Base-by-base conservation (phyloP, 2,113 vertebrate genomes). In the Elephas maximus region DNA sequence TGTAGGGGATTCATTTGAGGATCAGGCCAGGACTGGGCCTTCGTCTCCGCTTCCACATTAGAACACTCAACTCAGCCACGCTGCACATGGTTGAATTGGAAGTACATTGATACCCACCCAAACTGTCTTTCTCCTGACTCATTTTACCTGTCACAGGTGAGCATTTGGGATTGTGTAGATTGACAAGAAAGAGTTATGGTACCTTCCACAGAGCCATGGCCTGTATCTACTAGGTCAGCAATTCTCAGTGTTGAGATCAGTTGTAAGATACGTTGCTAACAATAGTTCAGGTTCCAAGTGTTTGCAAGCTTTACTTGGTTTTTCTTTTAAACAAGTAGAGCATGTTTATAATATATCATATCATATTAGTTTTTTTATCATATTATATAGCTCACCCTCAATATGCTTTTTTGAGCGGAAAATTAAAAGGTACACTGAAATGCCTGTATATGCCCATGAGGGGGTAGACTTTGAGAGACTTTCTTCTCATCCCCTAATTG, bases 201-300 rank as follows among this genome's bases (percentile, higher is more conserved):
- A 91, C 9, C 2, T 74, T 80, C 84, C 41, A 8, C 8, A 21
- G 63, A 30, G 23, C 8, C 12, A 2, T 93, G 79, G 21, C 77
- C 57, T 86, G 0, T 5, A 33, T 33, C 65, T 28, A 33, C 0
- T 44, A 69, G 44, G 17, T 57, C 82, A 89, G 20, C 53, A 12
- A 44, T 91, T 71, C 94, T 94, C 63, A 37, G 57, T 30, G 94
- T 90, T 8, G 1, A 6, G 45, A 28, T 84, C 71, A 85, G 45
- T 53, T 73, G 33, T 87, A 77, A 73, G 30, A 63, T 28, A 10
- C 62, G 21, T 74, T 94, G 82, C 77, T 96, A 71, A 88, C 94
- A 76, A 93, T 86, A 44, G 20, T 74, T 96, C 11, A 62, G 45
- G 20, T 89, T 91, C 74, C 53, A 69, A 45, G 17, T 71, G 44